Evolutionary conservation across 2,797 vertebrate species (phyloP).

Genomic region (Fistularia tabacaria): DNA sequence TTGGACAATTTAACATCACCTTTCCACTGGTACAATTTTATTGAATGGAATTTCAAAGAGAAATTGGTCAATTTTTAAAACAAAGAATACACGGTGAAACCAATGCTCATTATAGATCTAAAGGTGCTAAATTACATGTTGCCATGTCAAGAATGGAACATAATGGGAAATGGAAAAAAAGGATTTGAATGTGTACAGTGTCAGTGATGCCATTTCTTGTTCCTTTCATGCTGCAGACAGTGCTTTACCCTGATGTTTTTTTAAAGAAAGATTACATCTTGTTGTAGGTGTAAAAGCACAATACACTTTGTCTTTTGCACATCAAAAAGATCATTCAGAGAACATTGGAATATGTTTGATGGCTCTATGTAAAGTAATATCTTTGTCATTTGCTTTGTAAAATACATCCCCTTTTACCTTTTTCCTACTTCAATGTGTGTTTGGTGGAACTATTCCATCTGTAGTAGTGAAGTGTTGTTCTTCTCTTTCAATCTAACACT

Average conservation of each 20-base stretch:
- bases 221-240: constrained; percentile 59
- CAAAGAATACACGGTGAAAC: constrained; percentile 54
- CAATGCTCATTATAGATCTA: constrained; percentile 54
- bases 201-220: constrained; percentile 41
- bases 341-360: constrained; percentile 27
- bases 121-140: constrained; percentile 51
- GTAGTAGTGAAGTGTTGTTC: constrained; percentile 46
- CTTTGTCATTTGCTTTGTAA: constrained; percentile 47
- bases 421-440: constrained; percentile 30
- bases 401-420: constrained; percentile 24
- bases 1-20: neutral
- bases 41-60: constrained; percentile 56
- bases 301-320: constrained; percentile 53
- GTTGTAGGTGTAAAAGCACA: constrained; percentile 63
- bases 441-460: constrained; percentile 17
- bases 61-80: constrained; percentile 53
- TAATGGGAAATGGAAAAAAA: constrained; percentile 26
- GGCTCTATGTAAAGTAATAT: constrained; percentile 14
- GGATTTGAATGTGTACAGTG: constrained; percentile 54
- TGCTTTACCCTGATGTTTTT: constrained; percentile 46
- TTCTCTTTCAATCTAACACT: constrained; percentile 37
- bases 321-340: constrained; percentile 53
- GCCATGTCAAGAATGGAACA: constrained; percentile 40
- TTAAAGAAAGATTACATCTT: constrained; percentile 65
- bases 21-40: constrained; percentile 36